Conservation (phyloP, 2,888 invertebrate genomes). For the Scaptomyza cyrtandrae region DNA sequence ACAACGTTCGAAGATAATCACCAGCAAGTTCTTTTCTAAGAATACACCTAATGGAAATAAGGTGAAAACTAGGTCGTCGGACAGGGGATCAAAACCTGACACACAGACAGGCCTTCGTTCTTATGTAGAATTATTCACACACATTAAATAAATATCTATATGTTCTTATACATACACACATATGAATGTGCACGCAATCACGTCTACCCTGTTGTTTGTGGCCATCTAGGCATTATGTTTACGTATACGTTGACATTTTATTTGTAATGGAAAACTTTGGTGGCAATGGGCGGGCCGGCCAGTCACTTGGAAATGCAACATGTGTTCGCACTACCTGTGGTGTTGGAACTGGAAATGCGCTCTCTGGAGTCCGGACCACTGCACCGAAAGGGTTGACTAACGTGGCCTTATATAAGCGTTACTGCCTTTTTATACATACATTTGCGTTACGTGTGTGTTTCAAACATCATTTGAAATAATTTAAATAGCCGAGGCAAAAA, state of each 20-base stretch:
- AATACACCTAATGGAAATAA: slow-evolving; percentile 8
- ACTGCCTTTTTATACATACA: background rate
- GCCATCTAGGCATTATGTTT: slow-evolving; percentile 15
- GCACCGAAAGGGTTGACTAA: slow-evolving; percentile 25
- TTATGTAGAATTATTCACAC: background rate
- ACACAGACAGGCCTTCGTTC: slow-evolving; percentile 32
- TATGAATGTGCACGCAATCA: slow-evolving; percentile 32
- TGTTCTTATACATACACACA: background rate
- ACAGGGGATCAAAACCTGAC: slow-evolving; percentile 10
- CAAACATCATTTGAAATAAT: slow-evolving; percentile 50
- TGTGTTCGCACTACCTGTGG: slow-evolving; percentile 30
- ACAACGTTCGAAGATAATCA: slow-evolving; percentile 41
- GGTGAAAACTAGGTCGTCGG: slow-evolving; percentile 47
- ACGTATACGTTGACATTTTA: slow-evolving; percentile 28
- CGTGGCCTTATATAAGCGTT: slow-evolving; percentile 23
- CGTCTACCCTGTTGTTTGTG: slow-evolving; percentile 24
- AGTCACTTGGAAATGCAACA: slow-evolving; percentile 47
- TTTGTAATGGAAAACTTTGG: slow-evolving; percentile 57
- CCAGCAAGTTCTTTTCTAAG: slow-evolving; percentile 43
- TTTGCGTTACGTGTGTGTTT: slow-evolving; percentile 42
- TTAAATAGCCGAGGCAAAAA: slow-evolving; percentile 55
- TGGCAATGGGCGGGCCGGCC: slow-evolving; percentile 49
- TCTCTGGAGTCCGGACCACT: slow-evolving; percentile 3
- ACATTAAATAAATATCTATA: background rate
- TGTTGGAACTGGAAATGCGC: slow-evolving; percentile 31